These are phyloP conservation scores for Phalacrocorax aristotelis DNA, from an alignment of 2,113 vertebrate species.

Conservation along the genomic window DNA sequence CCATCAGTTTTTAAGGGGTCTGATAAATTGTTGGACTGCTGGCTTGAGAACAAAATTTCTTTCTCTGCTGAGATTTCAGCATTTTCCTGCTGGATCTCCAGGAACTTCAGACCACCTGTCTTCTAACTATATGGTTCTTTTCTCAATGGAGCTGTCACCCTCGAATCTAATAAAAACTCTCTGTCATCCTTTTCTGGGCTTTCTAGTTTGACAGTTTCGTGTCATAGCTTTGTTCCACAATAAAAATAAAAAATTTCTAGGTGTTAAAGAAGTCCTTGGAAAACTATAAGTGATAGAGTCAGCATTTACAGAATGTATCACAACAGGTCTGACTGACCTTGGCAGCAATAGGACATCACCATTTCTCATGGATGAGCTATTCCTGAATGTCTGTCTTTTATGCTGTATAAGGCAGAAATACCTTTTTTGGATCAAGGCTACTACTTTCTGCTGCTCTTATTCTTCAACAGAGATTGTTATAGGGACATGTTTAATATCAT, in stretches of 20 bases:
- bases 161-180: conserved; percentile 25
- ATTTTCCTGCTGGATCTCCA: conserved; percentile 11
- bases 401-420: conserved; percentile 22
- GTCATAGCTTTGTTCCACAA: conserved; percentile 47
- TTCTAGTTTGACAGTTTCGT: background rate
- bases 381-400: conserved; percentile 18
- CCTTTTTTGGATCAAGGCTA: conserved; percentile 36
- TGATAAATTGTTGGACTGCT: background rate
- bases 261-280: conserved; percentile 48
- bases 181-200: conserved; percentile 17
- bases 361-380: conserved; percentile 43
- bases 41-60: background rate
- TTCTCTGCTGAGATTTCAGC: background rate
- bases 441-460: background rate
- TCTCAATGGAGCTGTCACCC: background rate
- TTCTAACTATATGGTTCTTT: background rate
- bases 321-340: conserved; percentile 45
- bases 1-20: background rate
- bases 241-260: conserved; percentile 39
- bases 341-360: conserved; percentile 26
- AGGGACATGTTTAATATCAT: background rate
- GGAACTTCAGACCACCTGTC: background rate
- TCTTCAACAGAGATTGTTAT: background rate
- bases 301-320: conserved; percentile 17
- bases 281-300: conserved; percentile 31